phyloP scores from a whole-genome alignment of 2,888 invertebrate genomes.

The Eudasyphora cyanicolor region DNA sequence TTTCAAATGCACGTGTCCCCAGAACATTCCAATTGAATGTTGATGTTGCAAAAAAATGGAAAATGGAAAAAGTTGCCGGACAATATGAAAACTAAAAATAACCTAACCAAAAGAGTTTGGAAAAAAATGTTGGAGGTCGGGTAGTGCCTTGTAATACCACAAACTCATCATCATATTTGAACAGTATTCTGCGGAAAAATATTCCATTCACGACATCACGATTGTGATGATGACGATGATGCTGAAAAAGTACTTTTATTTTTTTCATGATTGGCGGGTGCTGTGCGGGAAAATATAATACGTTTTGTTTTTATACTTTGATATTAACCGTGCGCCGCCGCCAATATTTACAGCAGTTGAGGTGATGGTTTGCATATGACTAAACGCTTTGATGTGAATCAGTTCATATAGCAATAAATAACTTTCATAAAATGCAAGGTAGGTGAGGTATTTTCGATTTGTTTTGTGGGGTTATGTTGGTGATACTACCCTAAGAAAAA shows the following conservation, averaged over 20 bases:
- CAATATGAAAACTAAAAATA: background rate
- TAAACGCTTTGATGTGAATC: too few species aligned
- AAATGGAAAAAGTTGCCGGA: too few species aligned
- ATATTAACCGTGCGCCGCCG: too few species aligned
- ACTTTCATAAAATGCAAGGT: too few species aligned
- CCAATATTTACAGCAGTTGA: background rate
- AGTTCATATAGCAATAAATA: too few species aligned
- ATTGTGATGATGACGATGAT: background rate
- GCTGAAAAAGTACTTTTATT: background rate
- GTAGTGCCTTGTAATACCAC: background rate
- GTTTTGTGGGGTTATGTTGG: too few species aligned
- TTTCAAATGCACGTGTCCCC: background rate
- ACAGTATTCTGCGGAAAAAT: background rate
- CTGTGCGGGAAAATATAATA: background rate
- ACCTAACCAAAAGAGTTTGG: background rate
- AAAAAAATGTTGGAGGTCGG: background rate
- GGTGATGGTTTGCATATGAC: background rate
- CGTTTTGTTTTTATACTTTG: too few species aligned
- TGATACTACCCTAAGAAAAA: too few species aligned
- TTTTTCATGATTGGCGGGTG: background rate
- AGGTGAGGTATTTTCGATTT: too few species aligned
- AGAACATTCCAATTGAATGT: background rate
- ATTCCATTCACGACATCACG: background rate
- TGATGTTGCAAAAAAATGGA: too few species aligned
- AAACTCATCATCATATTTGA: background rate